Evolutionary conservation across 2,797 vertebrate species (phyloP).

Genomic region (Rhincodon typus): DNA sequence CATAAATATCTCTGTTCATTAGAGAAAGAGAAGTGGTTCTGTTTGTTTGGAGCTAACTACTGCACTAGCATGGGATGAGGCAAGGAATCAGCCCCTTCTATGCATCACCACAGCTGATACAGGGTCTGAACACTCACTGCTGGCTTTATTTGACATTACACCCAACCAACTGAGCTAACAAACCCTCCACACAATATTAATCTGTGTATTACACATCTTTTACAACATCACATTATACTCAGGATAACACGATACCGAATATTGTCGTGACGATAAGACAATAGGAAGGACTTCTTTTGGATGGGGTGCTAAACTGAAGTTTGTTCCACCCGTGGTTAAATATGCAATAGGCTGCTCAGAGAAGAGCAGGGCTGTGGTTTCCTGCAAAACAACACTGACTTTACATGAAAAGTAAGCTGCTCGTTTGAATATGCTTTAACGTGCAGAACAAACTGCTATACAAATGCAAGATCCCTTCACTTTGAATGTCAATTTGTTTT

Average conservation of each 20-base stretch:
- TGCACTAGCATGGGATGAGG: too few relatives aligned
- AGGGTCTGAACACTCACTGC: too few relatives aligned
- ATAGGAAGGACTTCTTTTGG: neutral
- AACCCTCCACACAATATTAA: too few relatives aligned
- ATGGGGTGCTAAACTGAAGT: neutral
- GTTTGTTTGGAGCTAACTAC: too few relatives aligned
- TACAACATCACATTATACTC: neutral
- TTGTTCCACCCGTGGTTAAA: too few relatives aligned
- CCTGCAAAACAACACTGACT: neutral
- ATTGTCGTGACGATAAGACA: neutral
- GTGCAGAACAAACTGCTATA: neutral
- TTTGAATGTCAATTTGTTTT: neutral
- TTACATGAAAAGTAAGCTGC: neutral
- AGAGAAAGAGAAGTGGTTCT: too few relatives aligned
- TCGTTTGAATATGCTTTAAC: neutral
- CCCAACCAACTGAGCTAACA: too few relatives aligned
- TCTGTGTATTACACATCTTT: too few relatives aligned
- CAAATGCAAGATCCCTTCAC: neutral
- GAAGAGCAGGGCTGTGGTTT: neutral
- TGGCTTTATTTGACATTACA: too few relatives aligned
- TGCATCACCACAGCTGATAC: too few relatives aligned
- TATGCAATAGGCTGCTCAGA: neutral
- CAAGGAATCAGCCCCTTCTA: too few relatives aligned
- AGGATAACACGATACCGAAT: neutral
- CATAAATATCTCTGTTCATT: too few relatives aligned